Percentiles rank a stretch among this genome's conserved stretches.
These are phyloP conservation scores for Hylyphantes graminicola DNA, from an alignment of 1,140 invertebrate species.

Conservation along the genomic window DNA sequence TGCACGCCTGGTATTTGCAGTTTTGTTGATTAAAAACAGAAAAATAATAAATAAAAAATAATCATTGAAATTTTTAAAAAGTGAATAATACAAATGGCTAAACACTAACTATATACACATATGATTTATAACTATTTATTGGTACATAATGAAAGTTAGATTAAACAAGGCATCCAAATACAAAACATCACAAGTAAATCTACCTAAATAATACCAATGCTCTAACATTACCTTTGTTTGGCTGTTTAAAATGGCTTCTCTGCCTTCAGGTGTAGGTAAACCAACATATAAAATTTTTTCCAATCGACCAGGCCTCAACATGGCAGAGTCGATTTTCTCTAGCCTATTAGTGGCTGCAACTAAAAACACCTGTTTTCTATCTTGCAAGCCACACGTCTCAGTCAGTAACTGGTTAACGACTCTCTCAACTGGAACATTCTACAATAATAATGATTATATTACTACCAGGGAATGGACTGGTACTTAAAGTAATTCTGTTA, in stretches of 20 bases:
- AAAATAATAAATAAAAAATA: background rate
- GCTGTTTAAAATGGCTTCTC: slow-evolving; percentile 88
- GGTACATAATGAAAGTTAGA: background rate
- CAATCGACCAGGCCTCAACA: slow-evolving; percentile 91
- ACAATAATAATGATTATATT: slow-evolving; percentile 59
- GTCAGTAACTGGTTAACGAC: slow-evolving; percentile 98
- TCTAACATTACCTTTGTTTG: slow-evolving; percentile 78
- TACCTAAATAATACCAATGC: background rate
- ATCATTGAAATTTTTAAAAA: background rate
- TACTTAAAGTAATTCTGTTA: no score
- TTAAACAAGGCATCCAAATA: background rate
- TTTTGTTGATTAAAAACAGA: background rate
- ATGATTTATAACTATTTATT: background rate
- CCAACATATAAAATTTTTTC: slow-evolving; percentile 96
- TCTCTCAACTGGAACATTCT: slow-evolving; percentile 75
- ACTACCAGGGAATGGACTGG: no score
- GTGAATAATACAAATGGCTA: background rate
- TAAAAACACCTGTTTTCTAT: slow-evolving; percentile 87
- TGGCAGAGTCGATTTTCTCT: slow-evolving; percentile 96
- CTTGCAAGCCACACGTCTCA: slow-evolving; percentile 98
- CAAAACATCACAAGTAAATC: background rate
- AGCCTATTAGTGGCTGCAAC: slow-evolving; percentile 97
- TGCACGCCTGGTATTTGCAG: no score
- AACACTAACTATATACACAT: background rate
- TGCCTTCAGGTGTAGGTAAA: slow-evolving; percentile 81